Percentiles rank a stretch among this genome's conserved stretches.
These are phyloP conservation scores for Sorex fumeus DNA, from an alignment of 2,113 vertebrate species.

Conservation along the genomic window DNA sequence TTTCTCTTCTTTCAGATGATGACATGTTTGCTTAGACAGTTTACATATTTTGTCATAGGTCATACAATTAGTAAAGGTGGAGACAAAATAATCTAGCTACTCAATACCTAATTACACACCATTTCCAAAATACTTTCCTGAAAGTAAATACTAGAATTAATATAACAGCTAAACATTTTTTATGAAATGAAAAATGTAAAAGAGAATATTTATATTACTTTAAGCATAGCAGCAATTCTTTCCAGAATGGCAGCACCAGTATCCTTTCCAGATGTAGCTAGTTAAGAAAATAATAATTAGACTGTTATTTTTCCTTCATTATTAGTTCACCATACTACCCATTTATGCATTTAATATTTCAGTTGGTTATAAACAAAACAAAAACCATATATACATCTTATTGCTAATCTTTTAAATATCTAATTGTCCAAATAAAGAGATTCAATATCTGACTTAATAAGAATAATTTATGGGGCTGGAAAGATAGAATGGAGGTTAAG, in stretches of 20 bases:
- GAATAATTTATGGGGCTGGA: not conserved
- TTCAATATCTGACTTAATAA: not conserved
- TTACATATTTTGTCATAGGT: constrained; percentile 40
- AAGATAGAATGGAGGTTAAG: too few species aligned
- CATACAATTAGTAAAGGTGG: not conserved
- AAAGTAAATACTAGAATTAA: constrained; percentile 33
- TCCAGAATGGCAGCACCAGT: not conserved
- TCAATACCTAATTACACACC: constrained; percentile 4
- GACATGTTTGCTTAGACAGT: constrained; percentile 1
- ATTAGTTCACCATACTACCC: not conserved
- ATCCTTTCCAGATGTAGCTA: not conserved
- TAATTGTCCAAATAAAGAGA: not conserved
- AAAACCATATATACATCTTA: not conserved
- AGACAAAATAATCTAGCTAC: not conserved
- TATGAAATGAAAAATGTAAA: constrained; percentile 5
- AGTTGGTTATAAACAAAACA: constrained; percentile 45
- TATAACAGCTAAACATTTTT: not conserved
- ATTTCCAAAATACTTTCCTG: constrained; percentile 8
- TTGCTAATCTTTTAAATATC: constrained; percentile 19
- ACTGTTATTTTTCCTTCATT: not conserved
- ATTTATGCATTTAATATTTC: constrained; percentile 46
- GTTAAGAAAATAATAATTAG: constrained; percentile 6
- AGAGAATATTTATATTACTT: not conserved
- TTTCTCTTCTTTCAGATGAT: not conserved
- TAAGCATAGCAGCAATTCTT: not conserved